These are phyloP conservation scores for Heliocidaris erythrogramma DNA, from an alignment of 35 echinoderm and acorn worm species.

Conservation along the genomic window DNA sequence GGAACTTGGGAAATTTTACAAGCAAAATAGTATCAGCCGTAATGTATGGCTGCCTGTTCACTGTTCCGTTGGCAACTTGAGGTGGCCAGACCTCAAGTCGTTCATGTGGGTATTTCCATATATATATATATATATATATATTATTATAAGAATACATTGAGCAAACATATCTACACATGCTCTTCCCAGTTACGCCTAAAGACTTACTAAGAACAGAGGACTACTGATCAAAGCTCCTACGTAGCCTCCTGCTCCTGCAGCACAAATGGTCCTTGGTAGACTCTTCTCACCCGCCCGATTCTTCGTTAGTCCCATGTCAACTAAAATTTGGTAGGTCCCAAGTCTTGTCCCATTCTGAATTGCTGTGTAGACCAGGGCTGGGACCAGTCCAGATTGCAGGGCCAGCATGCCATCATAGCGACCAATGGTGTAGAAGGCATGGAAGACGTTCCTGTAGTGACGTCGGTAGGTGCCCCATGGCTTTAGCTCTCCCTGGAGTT, in stretches of 20 bases:
- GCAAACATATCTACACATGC: too few relatives aligned
- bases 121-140: too few relatives aligned
- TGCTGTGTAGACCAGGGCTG: constrained; percentile 82
- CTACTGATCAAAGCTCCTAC: constrained; percentile 76
- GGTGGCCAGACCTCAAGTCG: too few relatives aligned
- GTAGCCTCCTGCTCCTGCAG: constrained; percentile 76
- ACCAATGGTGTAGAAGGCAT: constrained; percentile 87
- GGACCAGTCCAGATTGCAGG: constrained; percentile 80
- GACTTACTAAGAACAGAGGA: constrained; percentile 89
- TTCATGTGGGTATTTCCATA: too few relatives aligned
- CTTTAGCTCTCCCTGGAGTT: constrained; percentile 92
- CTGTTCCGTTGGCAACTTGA: too few relatives aligned
- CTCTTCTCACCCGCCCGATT: neutral
- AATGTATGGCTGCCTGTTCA: too few relatives aligned
- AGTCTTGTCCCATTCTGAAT: constrained; percentile 90
- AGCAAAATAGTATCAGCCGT: too few relatives aligned
- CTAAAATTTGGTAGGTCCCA: constrained; percentile 77
- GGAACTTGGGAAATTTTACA: too few relatives aligned
- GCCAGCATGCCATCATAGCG: constrained; percentile 79
- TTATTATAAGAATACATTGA: too few relatives aligned
- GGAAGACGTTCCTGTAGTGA: constrained; percentile 87
- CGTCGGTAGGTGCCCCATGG: constrained; percentile 80
- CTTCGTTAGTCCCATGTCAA: constrained; percentile 43
- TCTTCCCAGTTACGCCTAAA: too few relatives aligned
- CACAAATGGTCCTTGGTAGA: constrained; percentile 53